These are phyloP conservation scores for Telmatochromis sp. DNA, from an alignment of 2,113 vertebrate species.

Conservation along the genomic window DNA sequence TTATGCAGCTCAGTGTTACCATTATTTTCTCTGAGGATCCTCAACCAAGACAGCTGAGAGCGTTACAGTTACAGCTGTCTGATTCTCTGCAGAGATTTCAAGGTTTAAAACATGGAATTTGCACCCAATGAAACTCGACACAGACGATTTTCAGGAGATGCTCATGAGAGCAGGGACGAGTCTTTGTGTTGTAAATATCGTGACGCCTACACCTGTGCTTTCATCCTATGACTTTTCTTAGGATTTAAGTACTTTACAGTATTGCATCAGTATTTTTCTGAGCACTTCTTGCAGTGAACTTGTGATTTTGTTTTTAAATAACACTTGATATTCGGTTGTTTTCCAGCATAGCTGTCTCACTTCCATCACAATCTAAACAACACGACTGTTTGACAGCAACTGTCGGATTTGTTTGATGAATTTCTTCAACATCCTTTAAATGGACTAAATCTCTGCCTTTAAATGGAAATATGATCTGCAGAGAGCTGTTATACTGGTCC, in stretches of 20 bases:
- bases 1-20: accelerated
- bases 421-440: not conserved
- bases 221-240: accelerated
- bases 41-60: not conserved
- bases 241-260: accelerated
- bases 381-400: not conserved
- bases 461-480: not conserved
- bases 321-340: not conserved
- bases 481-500: not conserved
- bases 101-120: accelerated
- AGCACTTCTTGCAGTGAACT: not conserved
- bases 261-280: not conserved
- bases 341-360: accelerated
- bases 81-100: not conserved
- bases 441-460: accelerated
- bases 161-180: not conserved
- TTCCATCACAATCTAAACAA: not conserved
- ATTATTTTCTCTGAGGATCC: not conserved
- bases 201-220: not conserved
- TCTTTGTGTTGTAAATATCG: not conserved
- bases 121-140: accelerated
- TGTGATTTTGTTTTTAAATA: not conserved
- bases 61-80: accelerated
- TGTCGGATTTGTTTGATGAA: not conserved
- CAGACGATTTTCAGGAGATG: not conserved